Base-by-base conservation (phyloP, 2,888 invertebrate genomes). In the Carpatolechia fugitivella region DNA sequence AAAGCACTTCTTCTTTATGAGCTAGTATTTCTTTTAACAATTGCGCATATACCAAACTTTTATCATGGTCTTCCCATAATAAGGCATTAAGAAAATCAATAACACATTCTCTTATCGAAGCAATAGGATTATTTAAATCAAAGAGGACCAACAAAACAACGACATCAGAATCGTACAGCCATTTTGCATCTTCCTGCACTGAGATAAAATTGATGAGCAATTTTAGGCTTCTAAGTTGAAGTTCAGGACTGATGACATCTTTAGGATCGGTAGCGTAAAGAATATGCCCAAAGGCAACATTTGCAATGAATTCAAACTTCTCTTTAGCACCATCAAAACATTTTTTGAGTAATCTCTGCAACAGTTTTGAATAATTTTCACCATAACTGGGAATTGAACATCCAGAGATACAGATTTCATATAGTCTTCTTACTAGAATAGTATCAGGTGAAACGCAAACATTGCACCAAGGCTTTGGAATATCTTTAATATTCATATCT, bases 1-100 rank as follows among this genome's bases (percentile, higher is more conserved):
- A 74, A 29, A 91, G 61, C 38, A 96, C 84, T 71, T 95, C 95
- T 54, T 91, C 82, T 57, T 82, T 82, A 41, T 92, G 90, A 3
- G 70, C 61, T n/a, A 79, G 56, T 0, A 93, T 59, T 65, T 92
- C 86, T 55, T 84, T 75, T 18, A 92, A 61, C 6, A 93, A 63
- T 2, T 88, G 72, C 16, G 83, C 73, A 60, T 91, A 91, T 8
- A 85, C 72, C 1, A 82, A 63, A 1, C 81, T 81, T 30, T 83
- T 75, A 53, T 82, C 75, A 1, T 78, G 69, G 30, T 75, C 70
- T 49, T 75, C 73, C 56, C 78, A 64, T 8, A 83, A 54, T 31
- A 91, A 61, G 56, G 69, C 70, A 7, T 76, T 66, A 0, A 95
- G 69, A 11, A 93, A 89, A 14, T 91, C 81, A 1, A 95, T 69